phyloP scores from a whole-genome alignment of 2,797 vertebrate species.

The Mormyrops attenuatus region DNA sequence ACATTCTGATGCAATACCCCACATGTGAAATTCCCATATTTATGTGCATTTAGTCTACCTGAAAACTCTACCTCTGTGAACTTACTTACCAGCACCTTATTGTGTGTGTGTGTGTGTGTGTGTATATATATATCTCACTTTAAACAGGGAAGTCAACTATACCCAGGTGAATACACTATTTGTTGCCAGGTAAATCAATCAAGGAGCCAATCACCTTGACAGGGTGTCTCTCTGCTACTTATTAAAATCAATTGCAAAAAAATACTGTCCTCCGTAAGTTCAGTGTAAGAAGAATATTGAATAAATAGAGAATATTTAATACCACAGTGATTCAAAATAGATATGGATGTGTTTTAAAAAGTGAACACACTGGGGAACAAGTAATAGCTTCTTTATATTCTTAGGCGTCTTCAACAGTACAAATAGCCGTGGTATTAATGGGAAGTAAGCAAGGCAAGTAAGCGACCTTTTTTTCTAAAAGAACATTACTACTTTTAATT shows the following conservation, averaged over 20 bases:
- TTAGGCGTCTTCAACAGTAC: background rate
- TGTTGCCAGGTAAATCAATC: background rate
- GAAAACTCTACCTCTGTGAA: too few species aligned
- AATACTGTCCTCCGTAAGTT: background rate
- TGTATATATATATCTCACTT: background rate
- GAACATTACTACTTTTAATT: background rate
- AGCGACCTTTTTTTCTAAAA: background rate
- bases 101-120: too few species aligned
- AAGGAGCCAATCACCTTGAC: background rate
- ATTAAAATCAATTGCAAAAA: background rate
- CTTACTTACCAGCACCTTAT: too few species aligned
- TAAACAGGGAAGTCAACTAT: background rate
- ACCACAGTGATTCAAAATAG: background rate
- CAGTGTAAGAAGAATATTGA: background rate
- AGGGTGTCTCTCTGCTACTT: background rate
- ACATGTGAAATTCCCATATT: too few species aligned
- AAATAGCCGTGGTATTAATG: background rate
- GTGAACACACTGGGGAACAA: background rate
- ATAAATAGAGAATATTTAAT: background rate
- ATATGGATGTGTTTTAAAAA: background rate
- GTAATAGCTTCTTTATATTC: background rate
- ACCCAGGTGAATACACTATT: background rate
- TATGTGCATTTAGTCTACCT: too few species aligned
- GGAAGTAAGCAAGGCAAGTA: background rate
- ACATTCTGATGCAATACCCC: too few species aligned